These are phyloP conservation scores for Nothoprocta pentlandii DNA, from an alignment of 2,113 vertebrate genomes.

Conservation along the genomic window DNA sequence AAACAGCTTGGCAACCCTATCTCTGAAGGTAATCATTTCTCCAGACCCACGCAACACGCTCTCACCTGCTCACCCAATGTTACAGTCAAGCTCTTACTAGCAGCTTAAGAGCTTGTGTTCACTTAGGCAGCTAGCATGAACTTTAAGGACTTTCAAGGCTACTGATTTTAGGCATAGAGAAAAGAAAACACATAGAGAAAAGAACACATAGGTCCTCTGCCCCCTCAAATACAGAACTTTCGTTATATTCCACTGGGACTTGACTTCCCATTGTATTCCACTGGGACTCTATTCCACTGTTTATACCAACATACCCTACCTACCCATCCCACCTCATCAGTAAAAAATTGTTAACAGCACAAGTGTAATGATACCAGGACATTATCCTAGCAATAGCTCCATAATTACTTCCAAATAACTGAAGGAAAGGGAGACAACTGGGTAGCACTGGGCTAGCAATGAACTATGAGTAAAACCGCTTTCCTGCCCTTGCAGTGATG, in stretches of 20 bases:
- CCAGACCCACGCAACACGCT: background rate
- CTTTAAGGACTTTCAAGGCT: background rate
- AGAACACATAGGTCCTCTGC: background rate
- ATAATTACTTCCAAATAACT: background rate
- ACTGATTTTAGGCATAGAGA: background rate
- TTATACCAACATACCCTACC: background rate
- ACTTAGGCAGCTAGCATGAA: background rate
- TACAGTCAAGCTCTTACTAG: background rate
- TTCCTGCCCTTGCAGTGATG: background rate
- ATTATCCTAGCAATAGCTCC: background rate
- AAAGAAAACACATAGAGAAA: background rate
- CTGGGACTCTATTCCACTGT: background rate
- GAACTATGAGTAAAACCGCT: accelerated
- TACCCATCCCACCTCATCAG: background rate
- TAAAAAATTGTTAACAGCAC: background rate
- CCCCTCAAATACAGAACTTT: background rate
- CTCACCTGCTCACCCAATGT: background rate
- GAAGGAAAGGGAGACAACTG: background rate
- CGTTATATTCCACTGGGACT: background rate
- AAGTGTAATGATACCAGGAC: background rate
- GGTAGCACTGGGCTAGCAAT: background rate
- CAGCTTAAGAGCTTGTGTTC: background rate
- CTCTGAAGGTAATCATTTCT: background rate
- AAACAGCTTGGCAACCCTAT: background rate
- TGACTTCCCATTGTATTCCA: background rate